Conservation (phyloP, 2,797 vertebrate species). For the Acanthurus lineatus region DNA sequence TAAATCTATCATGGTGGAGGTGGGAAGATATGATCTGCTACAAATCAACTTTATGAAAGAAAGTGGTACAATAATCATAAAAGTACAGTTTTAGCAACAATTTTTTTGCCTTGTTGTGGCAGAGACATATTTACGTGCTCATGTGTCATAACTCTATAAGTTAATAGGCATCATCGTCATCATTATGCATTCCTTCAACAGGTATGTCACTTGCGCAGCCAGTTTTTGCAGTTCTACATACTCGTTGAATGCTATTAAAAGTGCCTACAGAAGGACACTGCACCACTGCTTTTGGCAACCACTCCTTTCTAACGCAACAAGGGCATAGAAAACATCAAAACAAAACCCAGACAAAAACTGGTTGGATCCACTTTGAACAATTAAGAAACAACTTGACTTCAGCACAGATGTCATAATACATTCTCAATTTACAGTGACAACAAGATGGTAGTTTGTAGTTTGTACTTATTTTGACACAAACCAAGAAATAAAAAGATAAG, state of each 20-base stretch:
- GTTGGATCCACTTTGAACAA: neutral
- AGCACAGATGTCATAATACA: neutral
- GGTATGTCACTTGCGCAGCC: conserved; percentile 28
- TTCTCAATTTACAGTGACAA: neutral
- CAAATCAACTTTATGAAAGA: neutral
- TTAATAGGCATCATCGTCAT: neutral
- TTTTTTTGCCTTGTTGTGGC: too few species aligned
- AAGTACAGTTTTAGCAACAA: too few species aligned
- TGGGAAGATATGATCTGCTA: neutral
- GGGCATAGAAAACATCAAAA: neutral
- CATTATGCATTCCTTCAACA: neutral
- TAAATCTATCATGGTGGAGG: neutral
- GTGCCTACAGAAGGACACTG: neutral
- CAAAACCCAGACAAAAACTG: neutral
- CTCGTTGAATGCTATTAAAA: neutral
- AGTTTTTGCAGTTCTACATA: conserved; percentile 28
- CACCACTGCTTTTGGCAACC: neutral
- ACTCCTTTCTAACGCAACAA: neutral
- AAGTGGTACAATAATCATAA: neutral
- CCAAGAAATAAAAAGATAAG: neutral
- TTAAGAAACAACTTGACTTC: neutral
- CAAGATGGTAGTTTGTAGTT: neutral
- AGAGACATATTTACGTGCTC: too few species aligned
- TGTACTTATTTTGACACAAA: neutral
- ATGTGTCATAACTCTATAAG: too few species aligned